Evolutionary conservation across 2,888 invertebrate genomes (phyloP), one percentile per base, ranked within the genome.

Genomic region (Abrostola triplasia): DNA sequence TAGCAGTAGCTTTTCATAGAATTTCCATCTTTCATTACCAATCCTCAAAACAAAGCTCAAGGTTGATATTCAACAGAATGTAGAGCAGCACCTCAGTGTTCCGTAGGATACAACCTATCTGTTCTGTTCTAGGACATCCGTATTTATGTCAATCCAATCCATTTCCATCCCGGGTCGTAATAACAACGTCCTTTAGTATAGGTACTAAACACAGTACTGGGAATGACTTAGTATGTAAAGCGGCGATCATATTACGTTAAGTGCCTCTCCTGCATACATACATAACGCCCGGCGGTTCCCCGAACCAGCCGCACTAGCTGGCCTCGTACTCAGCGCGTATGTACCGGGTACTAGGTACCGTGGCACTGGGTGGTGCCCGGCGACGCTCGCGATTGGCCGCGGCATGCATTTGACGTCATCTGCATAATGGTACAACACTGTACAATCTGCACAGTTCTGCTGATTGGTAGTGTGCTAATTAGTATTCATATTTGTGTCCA

Each of bases 371-470:
- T 35, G n/a, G 47, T 48, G 11, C 56, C 47, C 54, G 6, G 59
- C 42, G 9, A 47, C 36, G 47, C 48, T 42, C 55, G 44, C 63
- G 56, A 79, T 79, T 77, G 77, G 77, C 10, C 13, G 13, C 13
- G 36, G 7, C 38, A 24, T 55, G 56, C 61, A 56, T 55, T 57
- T 64, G 49, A 49, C 12, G 12, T 36, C 51, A 67, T 76, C 60
- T 68, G 57, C 66, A 63, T 73, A 68, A 40, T 51, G 52, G 49
- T 54, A 41, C 40, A 38, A 52, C 11, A 50, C 36, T 55, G 9
- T 12, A 47, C 12, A 42, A 59, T 61, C 58, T 59, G 71, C 58
- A 64, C 47, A 49, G 11, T 36, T 1, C 6, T 13, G 52, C 54
- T 61, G 64, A 60, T 67, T 65, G 68, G 71, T 35, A 35, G 49